Evolutionary conservation across 2,113 vertebrate genomes (phyloP), one percentile per base, ranked within the genome.

Genomic region (Candoia aspera): DNA sequence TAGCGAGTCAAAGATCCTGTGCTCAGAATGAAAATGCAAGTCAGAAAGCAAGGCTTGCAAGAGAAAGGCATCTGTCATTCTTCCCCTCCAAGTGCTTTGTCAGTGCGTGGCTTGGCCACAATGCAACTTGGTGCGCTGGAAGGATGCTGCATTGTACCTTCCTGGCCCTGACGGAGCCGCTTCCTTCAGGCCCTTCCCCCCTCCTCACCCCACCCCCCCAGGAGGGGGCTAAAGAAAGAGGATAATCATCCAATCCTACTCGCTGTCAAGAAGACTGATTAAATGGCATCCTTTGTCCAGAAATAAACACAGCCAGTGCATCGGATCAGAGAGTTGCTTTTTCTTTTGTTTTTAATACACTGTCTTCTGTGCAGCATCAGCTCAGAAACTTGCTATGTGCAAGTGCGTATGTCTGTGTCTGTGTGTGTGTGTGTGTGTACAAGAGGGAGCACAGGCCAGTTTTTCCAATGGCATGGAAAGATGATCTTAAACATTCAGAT

Each of bases 91-190:
- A 91, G 53, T 21, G 54, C 29, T 92, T 94, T 92, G 84, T 53
- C 23, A 4, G 42, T 4, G 12, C 15, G 24, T n/a, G 84, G 68
- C 10, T 11, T 4, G 24, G 19, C 21, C 37, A 85, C 46, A 55
- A n/a, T 12, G 24, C 23, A 15, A 60, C 90, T 8, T 95, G 92
- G 62, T 2, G 29, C 94, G 90, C 91, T 93, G 93, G 95, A 95
- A 94, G 91, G 90, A 92, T 93, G 93, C 89, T 84, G 1, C 2
- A 46, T 9, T 87, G 37, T 53, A 88, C 12, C 9, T 53, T 84
- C 68, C 68, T 84, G 91, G 13, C 15, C 49, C 60, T 90, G 85
- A 84, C 90, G 90, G 94, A 49, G 89, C 87, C 46, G 15, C 23
- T 89, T n/a, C 2, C 55, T 90, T 0, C 89, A 90, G 62, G 90